Evolutionary conservation across 1,140 invertebrate species (phyloP), one percentile per base, ranked within the genome.

Genomic region (Drosophila parvula): DNA sequence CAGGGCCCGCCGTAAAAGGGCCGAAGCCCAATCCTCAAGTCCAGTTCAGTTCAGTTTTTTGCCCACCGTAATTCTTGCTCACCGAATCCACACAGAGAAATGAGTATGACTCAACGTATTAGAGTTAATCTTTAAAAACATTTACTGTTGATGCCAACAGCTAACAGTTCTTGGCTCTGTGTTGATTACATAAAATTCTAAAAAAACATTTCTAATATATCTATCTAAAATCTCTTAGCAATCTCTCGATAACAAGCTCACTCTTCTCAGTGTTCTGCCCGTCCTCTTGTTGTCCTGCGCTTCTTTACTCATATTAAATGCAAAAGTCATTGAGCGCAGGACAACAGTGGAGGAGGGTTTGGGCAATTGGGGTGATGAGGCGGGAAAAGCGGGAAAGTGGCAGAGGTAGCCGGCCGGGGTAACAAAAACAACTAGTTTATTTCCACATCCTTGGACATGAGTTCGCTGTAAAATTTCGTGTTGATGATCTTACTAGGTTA

Each of bases 401-500:
- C 32, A 63, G 18, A 18, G 50, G 30, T 34, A 36, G 40, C 18
- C 18, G 64, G 64, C 62, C 73, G 30, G 48, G 64, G 78, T 75
- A 76, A 82, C 84, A 89, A 89, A 77, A 89, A 89, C 70, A 81
- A 70, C 74, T 71, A 89, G 84, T 89, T 89, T 89, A 89, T 89
- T 81, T 89, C 80, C 70, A 86, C 78, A 89, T 84, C 80, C 84
- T 89, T 89, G 84, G 84, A 89, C 84, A 89, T 84, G 84, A 89
- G 84, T 89, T 89, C 81, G 88, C 80, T 90, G 88, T 90, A 90
- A 90, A 90, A 90, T 88, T 88, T 88, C 88, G 88, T 90, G 88
- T 90, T 90, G 88, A 90, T 90, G 88, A 90, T 90, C 88, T 90
- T 78, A 90, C 88, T 90, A 88, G 88, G 88, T 88, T 90, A 90